Conservation (phyloP, 2,113 vertebrate species). For the Aspiorhynchus laticeps region DNA sequence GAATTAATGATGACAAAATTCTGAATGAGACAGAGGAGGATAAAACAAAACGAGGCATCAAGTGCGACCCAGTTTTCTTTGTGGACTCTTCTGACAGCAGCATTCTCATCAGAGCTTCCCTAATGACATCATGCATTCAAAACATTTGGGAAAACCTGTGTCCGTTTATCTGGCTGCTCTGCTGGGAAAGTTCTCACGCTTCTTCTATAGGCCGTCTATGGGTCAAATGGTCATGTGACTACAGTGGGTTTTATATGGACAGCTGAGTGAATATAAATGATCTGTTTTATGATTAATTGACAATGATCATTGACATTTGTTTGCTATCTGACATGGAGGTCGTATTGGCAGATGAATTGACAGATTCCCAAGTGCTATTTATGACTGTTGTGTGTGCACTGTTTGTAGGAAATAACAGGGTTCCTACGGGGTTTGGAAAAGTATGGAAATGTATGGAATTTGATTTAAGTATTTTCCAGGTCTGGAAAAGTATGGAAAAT, state of each 20-base stretch:
- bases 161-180: neutral
- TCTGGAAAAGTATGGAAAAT: no score
- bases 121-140: slow-evolving; percentile 16
- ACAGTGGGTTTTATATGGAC: neutral
- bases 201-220: neutral
- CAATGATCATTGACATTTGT: neutral
- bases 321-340: neutral
- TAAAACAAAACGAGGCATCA: slow-evolving; percentile 1
- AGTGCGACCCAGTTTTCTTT: slow-evolving; percentile 36
- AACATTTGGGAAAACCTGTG: neutral
- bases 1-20: neutral
- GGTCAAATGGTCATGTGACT: neutral
- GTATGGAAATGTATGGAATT: no score
- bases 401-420: neutral
- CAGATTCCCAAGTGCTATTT: neutral
- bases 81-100: neutral
- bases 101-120: slow-evolving; percentile 10
- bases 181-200: neutral
- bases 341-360: neutral
- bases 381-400: neutral
- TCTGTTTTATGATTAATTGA: neutral
- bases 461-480: no score
- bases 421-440: no score
- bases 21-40: neutral
- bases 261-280: neutral